Base-by-base conservation (phyloP, 2,797 vertebrate genomes). In the Luscinia megarhynchos region DNA sequence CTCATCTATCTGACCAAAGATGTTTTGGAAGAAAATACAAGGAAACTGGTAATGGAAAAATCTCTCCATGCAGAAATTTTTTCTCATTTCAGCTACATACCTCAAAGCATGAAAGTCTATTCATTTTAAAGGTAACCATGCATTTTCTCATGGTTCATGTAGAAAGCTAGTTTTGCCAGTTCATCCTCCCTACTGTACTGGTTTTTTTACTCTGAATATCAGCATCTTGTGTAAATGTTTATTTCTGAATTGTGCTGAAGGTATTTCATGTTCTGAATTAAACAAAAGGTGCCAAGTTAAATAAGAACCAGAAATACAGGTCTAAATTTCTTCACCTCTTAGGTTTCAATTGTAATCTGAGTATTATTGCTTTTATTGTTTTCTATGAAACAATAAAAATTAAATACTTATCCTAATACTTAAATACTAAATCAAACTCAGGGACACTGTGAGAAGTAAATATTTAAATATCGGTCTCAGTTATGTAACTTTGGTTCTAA, bases 31-130 rank as follows among this genome's bases (percentile, higher is more conserved):
- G 36, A 76, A 82, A 74, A 64, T 93, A 93, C 57, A 93, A 80
- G 83, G 41, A 92, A 87, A 93, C 4, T 3, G 8, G 73, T 81
- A 93, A 96, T 91, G 69, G 79, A 96, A 93, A 95, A 95, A 88
- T 78, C 66, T 88, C 22, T 41, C 82, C 72, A 78, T 88, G 83
- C 54, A 94, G 91, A 95, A 82, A 43, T 78, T 89, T 95, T 94
- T 89, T 89, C 90, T 89, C 72, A 80, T 93, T 92, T 85, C 57
- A 85, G 54, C 61, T 63, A 81, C 54, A 80, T n/a, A 84, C n/a
- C 57, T 89, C 45, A 89, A 94, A 94, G 82, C 46, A 64, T 72
- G 72, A 82, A 82, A 80, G 9, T 87, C 50, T 95, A 50, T 87
- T 90, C 18, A 78, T 90, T 91, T 91, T 76, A 81, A 84, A 91